phyloP scores from a whole-genome alignment of 2,113 vertebrate species.

The Alethe castanea region DNA sequence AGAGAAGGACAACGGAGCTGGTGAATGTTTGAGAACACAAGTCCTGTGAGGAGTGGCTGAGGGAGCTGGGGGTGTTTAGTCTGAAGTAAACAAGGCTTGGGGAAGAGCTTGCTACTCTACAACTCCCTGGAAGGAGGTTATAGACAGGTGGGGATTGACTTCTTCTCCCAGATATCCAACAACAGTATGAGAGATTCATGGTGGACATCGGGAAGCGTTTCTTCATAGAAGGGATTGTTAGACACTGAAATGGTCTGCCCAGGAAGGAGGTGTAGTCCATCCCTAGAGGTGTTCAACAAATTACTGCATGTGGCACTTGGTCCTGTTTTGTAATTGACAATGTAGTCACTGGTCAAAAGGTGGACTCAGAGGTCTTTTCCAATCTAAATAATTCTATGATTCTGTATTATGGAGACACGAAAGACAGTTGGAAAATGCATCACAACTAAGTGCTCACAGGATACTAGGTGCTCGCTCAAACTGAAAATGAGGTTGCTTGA shows the following conservation, averaged over 20 bases:
- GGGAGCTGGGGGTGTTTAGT: neutral
- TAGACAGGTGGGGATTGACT: neutral
- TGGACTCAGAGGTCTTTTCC: neutral
- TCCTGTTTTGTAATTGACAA: neutral
- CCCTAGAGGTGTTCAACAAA: neutral
- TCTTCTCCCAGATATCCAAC: neutral
- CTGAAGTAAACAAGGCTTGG: neutral
- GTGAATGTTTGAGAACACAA: neutral
- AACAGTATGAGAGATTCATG: neutral
- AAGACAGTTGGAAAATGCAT: neutral
- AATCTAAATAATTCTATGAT: neutral
- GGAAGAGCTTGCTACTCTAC: neutral
- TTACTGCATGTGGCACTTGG: neutral
- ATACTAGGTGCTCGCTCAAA: neutral
- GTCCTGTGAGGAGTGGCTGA: neutral
- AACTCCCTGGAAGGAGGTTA: neutral
- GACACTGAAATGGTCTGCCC: neutral
- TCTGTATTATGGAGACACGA: neutral
- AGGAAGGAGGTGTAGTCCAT: neutral
- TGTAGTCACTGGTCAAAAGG: accelerated
- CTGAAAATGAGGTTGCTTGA: neutral
- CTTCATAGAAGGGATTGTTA: too few species aligned
- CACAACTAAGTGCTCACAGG: neutral
- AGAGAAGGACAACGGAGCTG: neutral
- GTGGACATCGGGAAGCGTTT: neutral